Evolutionary conservation across 2,113 vertebrate species (phyloP), one percentile per base, ranked within the genome.

Genomic region (Promerops cafer): DNA sequence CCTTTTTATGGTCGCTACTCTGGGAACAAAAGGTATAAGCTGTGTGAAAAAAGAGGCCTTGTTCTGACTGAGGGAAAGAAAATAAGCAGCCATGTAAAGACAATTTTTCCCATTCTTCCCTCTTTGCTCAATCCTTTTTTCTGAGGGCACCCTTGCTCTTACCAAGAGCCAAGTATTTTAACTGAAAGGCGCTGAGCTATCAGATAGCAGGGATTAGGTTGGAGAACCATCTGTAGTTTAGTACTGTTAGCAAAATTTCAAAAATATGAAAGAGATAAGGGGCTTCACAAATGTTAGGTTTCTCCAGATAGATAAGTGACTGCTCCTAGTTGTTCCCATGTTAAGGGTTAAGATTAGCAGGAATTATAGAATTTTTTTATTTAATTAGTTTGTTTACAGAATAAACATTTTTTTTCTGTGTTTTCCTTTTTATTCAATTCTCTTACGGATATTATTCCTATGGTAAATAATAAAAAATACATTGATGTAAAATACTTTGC

Each of bases 201-300:
- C 6, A 76, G 24, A 31, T 12, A 64, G 9, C 4, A 42, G 7
- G 6, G 13, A 40, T 53, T 74, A 39, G 4, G 9, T 1, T 72
- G 22, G 4, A 54, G 6, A 54, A 61, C 3, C 4, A 45, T 3
- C 13, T 11, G 15, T 61, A 33, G 6, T 22, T 59, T 9, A 27
- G 0, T 2, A 9, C 4, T 24, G 7, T 56, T 64, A 65, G 5
- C 24, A 65, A 81, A 39, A 63, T 26, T 45, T 4, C 2, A 45
- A 82, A 83, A 72, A 26, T 40, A 16, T 37, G 5, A 24, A 83
- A 72, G 24, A 63, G 20, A 49, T 8, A 14, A 61, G 16, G 1
- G 2, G 7, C 1, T 57, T 13, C 2, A 4, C 10, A 44, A 75
- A 47, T 33, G 17, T 45, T 5, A 59, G 21, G 1, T 6, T 33